Conservation (phyloP, 2,113 vertebrate genomes). For the Salvator merianae region DNA sequence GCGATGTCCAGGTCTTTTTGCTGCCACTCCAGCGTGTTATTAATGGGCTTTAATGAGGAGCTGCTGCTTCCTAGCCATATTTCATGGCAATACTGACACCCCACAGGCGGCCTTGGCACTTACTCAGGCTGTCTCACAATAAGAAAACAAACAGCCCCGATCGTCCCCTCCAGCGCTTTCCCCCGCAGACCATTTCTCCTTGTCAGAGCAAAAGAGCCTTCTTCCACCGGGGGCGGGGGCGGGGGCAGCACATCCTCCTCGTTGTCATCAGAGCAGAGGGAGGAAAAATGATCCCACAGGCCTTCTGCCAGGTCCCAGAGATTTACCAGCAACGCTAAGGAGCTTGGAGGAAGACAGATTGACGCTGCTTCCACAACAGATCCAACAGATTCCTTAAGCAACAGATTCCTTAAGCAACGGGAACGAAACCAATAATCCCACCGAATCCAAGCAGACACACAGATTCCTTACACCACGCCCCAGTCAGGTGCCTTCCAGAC, state of each 20-base stretch:
- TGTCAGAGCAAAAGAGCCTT: fast-evolving
- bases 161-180: background rate
- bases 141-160: background rate
- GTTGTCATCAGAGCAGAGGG: background rate
- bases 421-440: fast-evolving
- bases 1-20: background rate
- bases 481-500: background rate
- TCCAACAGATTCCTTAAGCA: no score
- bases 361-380: background rate
- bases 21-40: constrained; percentile 14
- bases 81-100: background rate
- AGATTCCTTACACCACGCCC: background rate
- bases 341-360: background rate
- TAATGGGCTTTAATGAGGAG: constrained; percentile 12
- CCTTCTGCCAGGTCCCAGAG: background rate
- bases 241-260: background rate
- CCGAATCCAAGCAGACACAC: background rate
- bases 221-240: no score
- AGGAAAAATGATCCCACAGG: background rate
- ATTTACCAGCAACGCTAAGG: background rate
- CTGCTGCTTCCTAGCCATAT: background rate
- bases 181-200: background rate
- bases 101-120: background rate
- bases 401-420: fast-evolving
- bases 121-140: background rate